Percentiles rank a stretch among this genome's conserved stretches.
These are phyloP conservation scores for Drosophila murphyi DNA, from an alignment of 1,140 invertebrate genomes.

Conservation along the genomic window DNA sequence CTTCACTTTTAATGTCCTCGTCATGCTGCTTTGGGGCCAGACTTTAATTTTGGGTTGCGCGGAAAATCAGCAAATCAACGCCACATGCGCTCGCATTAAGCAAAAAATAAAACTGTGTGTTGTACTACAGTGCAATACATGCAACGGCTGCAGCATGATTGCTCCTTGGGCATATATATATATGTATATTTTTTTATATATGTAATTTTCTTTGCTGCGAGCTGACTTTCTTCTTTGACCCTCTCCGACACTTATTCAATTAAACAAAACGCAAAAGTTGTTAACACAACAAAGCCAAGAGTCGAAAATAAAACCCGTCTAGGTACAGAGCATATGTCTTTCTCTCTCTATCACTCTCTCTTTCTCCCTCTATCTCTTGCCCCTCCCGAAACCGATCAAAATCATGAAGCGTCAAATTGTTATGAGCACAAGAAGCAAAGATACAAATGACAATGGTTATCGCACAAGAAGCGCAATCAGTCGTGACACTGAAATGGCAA, in stretches of 20 bases:
- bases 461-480: conserved; percentile 74
- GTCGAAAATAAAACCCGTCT: not conserved
- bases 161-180: not conserved
- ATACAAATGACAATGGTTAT: conserved; percentile 78
- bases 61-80: conserved; percentile 68
- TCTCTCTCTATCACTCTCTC: conserved; percentile 1
- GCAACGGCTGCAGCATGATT: conserved; percentile 9
- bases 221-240: conserved; percentile 31
- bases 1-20: conserved; percentile 58
- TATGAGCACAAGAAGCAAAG: conserved; percentile 75
- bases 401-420: conserved; percentile 84
- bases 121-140: conserved; percentile 1
- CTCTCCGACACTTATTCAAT: conserved; percentile 66
- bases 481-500: conserved; percentile 58
- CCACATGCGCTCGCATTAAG: conserved; percentile 44
- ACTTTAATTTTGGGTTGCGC: conserved; percentile 50
- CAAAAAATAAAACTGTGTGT: conserved; percentile 12
- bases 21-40: conserved; percentile 52
- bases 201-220: conserved; percentile 5
- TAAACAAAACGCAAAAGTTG: conserved; percentile 69
- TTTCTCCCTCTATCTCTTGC: not conserved
- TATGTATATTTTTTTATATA: too few species aligned
- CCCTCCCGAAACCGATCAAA: conserved; percentile 52
- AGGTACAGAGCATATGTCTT: conserved; percentile 27
- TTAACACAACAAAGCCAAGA: conserved; percentile 45